These are phyloP conservation scores for Metaphire vulgaris DNA, from an alignment of 1,140 invertebrate species.

Conservation along the genomic window DNA sequence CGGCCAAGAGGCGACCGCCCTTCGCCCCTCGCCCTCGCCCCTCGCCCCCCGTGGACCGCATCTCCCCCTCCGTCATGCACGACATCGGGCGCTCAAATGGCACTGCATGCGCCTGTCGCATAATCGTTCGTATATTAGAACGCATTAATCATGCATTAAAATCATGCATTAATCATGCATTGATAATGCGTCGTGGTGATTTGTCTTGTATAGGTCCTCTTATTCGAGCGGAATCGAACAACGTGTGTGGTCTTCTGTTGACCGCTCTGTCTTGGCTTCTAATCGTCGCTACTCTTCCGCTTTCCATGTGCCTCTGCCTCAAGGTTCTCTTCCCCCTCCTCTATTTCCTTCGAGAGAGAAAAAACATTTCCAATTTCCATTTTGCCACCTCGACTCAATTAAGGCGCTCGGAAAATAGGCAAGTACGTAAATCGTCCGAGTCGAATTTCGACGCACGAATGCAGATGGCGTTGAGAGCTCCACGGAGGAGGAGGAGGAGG, in stretches of 20 bases:
- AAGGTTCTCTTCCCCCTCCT: no score
- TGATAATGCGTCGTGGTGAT: no score
- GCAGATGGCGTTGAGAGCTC: no score
- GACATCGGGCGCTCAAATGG: no score
- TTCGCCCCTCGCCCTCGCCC: no score
- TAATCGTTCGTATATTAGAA: background rate
- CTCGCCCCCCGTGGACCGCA: no score
- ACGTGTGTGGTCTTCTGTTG: constrained; percentile 76
- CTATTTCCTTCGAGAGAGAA: no score
- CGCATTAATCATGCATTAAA: background rate
- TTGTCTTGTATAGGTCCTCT: constrained; percentile 57
- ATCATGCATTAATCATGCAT: background rate
- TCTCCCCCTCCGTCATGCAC: no score
- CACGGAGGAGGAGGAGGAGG: no score
- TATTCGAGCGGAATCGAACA: constrained; percentile 63
- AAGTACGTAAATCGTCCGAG: background rate
- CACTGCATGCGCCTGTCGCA: background rate
- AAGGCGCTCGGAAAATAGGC: background rate
- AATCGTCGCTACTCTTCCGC: constrained; percentile 81
- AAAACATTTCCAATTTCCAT: no score
- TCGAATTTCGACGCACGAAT: no score
- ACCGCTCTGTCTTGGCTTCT: constrained; percentile 75
- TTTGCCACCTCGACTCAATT: background rate
- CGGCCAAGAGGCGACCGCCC: no score
- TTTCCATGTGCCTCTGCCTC: constrained; percentile 85